Evolutionary conservation across 2,797 vertebrate species (phyloP), one percentile per base, ranked within the genome.

Genomic region (Sebastes jordani): DNA sequence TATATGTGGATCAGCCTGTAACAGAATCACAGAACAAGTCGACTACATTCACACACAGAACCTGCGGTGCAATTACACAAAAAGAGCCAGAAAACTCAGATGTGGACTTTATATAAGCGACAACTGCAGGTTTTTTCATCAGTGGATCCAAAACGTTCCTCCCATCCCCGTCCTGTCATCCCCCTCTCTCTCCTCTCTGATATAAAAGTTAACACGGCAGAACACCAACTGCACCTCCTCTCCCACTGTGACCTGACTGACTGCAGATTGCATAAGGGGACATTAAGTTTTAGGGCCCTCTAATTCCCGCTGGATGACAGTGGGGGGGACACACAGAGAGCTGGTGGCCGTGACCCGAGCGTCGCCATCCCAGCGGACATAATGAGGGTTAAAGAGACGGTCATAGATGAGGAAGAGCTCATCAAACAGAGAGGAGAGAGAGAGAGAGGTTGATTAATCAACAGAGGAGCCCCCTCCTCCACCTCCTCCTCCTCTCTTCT

Each of bases 231-330:
- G 91, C 86, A 82, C 85, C 91, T 89, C 84, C 85, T 87, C 85
- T 90, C 81, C 80, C 79, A 13, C 82, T 83, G 80, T 69, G 88
- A 86, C 91, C 91, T 86, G 84, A 91, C 93, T 90, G 85, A 81
- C 88, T 91, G 89, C 89, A 91, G 91, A 95, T 91, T 91, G 91
- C 90, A 91, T 86, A 80, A 83, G 80, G 95, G 93, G 82, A 93
- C 94, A 95, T 96, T 96, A 95, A 94, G 88, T 95, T 96, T 96
- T 93, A 96, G 91, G 88, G 85, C 89, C 86, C 82, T 90, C 84
- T 88, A 90, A 95, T 94, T 93, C 85, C 89, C 36, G 6, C 76
- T 80, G 83, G 84, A 75, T 92, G 89, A 92, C 91, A 92, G 91
- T 71, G 4, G 36, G 63, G 36, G 36, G 38, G 22, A 66, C 13